Conservation (phyloP, 2,888 invertebrate genomes). For the Rotaria sp. region DNA sequence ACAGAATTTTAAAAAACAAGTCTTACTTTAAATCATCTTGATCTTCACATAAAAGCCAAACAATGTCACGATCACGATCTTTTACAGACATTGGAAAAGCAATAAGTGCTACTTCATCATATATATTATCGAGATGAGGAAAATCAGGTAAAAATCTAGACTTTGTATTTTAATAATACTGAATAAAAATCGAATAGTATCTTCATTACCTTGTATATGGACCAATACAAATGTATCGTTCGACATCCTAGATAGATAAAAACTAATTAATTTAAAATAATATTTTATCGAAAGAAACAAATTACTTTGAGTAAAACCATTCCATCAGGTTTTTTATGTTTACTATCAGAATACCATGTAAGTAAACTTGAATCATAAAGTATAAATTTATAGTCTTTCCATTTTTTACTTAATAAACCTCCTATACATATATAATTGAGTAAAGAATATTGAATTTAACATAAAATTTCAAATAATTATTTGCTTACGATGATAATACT, state of each 20-base stretch:
- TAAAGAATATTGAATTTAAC: no score
- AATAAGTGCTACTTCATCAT: background rate
- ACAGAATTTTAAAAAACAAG: no score
- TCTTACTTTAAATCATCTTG: background rate
- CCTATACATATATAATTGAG: background rate
- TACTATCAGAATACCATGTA: background rate
- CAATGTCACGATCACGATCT: background rate
- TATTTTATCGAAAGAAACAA: background rate
- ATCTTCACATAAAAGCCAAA: background rate
- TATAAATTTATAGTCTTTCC: background rate
- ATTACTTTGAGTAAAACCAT: background rate
- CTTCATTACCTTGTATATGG: background rate
- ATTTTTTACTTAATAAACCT: background rate
- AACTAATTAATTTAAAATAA: background rate
- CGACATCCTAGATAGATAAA: background rate
- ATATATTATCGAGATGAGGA: background rate
- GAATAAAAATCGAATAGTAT: background rate
- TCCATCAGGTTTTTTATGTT: conserved; percentile 6
- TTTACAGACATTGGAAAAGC: background rate
- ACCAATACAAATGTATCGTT: background rate
- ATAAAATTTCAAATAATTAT: no score
- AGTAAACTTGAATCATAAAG: background rate
- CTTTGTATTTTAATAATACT: background rate
- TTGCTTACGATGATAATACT: background rate
- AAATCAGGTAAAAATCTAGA: background rate